Percentiles rank a stretch among this genome's conserved stretches.
phyloP scores from a whole-genome alignment of 1,140 invertebrate genomes.

The Meteorus sp. region DNA sequence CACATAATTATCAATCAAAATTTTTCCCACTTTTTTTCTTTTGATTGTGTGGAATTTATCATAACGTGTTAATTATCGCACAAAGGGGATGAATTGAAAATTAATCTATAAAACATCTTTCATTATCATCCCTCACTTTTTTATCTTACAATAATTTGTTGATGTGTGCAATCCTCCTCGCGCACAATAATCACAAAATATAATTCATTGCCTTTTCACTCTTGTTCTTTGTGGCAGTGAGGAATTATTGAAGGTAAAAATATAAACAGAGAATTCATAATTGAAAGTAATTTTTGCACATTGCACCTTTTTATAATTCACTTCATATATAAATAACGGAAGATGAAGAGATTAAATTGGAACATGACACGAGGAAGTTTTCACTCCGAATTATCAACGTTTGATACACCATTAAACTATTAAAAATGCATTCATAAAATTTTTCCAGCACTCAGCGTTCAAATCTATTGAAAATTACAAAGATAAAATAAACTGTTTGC shows the following conservation, averaged over 20 bases:
- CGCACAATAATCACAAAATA: not conserved
- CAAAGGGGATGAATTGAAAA: too few relatives aligned
- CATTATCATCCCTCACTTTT: not conserved
- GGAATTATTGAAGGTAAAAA: not conserved
- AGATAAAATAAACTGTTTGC: too few relatives aligned
- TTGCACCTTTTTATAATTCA: not conserved
- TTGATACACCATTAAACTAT: not conserved
- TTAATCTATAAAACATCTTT: too few relatives aligned
- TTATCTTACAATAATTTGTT: constrained; percentile 1
- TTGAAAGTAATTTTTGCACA: not conserved
- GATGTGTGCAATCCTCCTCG: not conserved
- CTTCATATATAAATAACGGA: not conserved
- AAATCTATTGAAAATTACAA: not conserved
- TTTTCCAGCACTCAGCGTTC: too few relatives aligned
- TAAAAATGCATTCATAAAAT: too few relatives aligned
- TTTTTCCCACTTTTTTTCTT: not conserved
- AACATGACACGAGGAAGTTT: not conserved
- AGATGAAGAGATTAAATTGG: not conserved
- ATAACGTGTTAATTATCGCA: too few relatives aligned
- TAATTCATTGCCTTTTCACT: too few relatives aligned
- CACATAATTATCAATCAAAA: not conserved
- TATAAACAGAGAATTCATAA: not conserved
- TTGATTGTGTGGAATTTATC: constrained; percentile 1
- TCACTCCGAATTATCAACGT: not conserved
- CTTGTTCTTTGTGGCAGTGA: constrained; percentile 8